Base-by-base conservation (phyloP, 2,888 invertebrate species). In the Meiosimyza decipiens region DNA sequence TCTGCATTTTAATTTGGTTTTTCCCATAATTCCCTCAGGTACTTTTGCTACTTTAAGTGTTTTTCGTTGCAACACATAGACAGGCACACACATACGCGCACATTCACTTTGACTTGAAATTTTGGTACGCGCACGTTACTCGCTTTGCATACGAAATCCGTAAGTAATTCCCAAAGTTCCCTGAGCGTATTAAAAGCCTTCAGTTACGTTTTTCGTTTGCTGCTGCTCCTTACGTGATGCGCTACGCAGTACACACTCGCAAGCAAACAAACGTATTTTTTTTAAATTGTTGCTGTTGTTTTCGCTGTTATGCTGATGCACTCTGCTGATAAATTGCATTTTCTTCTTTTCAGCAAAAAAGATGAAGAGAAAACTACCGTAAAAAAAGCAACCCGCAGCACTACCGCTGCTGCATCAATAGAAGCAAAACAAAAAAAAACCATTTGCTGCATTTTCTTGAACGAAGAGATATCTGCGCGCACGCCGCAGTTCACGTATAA, bases 1-100 rank as follows among this genome's bases (percentile, higher is more conserved):
- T 62, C 63, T 62, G 70, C 62, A 62, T 70, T 70, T 70, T 70
- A 70, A 70, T 70, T 70, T 63, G 70, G 63, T 63, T 70, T 54
- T 54, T 47, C 59, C 70, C 63, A 60, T 62, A 69, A 69, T 69
- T 69, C 69, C 60, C 69, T 52, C 69, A 69, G 69, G 69, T 69
- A 60, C 62, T 69, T 57, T 69, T 69, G 69, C 60, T 62, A 69
- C 69, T 69, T 69, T 50, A 69, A 69, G 51, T 60, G 69, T 62
- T 59, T 69, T 57, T 50, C 64, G 64, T 50, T 50, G 9, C 64
- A 63, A 40, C 16, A 63, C 63, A 16, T 11, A 52, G 28, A 66
- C 52, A 65, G 28, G 40, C 52, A 51, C 12, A 57, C 13, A 11
- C 13, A 28, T 40, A 28, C 18, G n/a, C 33, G 33, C 22, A 13